Base-by-base conservation (phyloP, 2,113 vertebrate species). In the Petrocephalus microphthalmus region DNA sequence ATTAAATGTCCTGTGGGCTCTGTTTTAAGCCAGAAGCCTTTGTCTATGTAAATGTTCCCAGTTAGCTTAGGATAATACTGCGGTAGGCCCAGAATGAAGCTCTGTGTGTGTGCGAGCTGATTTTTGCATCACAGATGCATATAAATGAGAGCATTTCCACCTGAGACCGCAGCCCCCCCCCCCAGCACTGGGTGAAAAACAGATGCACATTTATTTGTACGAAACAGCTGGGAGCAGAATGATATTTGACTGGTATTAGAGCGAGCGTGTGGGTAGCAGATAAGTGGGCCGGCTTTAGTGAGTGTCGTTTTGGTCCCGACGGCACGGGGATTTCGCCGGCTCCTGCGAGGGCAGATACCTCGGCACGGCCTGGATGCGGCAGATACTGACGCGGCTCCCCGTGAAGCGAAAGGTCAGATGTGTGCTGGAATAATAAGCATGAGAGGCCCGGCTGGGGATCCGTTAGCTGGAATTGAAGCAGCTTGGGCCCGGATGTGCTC, bases 211-310 rank as follows among this genome's bases (percentile, higher is more conserved):
- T 96, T 95, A 94, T 95, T 95, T 94, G 94, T 92, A 91, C 89
- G 85, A 92, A 95, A 90, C 95, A 96, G 95, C 95, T 95, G 95
- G 94, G 95, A 94, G 92, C 91, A 8, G 91, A 86, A 91, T 96
- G 96, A 95, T 96, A 96, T 96, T 96, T 96, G 94, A 95, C 91
- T 91, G 94, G 95, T 88, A 94, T 96, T 95, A 96, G 94, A 92
- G 92, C 89, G 93, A 90, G 91, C 81, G 87, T 84, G 90, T 88
- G 29, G 91, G 92, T 88, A 84, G 93, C 88, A 93, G 95, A 94
- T 95, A 94, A 95, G 89, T 92, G 93, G 37, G 88, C 90, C 64
- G 57, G 47, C 87, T 88, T 90, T 90, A 89, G 89, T 88, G 90
- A 92, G 87, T 87, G 91, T 87, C 85, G 90, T 37, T 91, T 91